A percentile compares a stretch with the other conserved stretches of the same genome.
Evolutionary conservation across 2,888 invertebrate species (phyloP).

Genomic region (Kryphioiulus occultus): DNA sequence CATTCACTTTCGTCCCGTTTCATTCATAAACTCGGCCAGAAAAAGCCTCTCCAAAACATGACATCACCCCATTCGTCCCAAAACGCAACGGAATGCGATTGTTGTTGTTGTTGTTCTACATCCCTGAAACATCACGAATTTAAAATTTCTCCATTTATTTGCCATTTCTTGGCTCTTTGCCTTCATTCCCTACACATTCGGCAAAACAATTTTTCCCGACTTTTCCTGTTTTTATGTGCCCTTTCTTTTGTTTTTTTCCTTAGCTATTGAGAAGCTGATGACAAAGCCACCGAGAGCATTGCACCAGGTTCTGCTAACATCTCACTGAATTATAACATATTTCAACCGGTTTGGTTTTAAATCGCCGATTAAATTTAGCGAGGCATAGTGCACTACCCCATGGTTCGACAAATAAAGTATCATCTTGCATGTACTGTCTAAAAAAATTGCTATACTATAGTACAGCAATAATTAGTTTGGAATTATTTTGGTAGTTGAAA

Average conservation of each 20-base stretch:
- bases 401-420: no score
- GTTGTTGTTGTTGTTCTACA: slow-evolving; percentile 30
- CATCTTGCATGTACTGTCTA: no score
- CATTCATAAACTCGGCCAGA: slow-evolving; percentile 4
- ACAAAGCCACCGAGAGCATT: background rate
- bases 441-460: no score
- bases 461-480: no score
- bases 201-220: slow-evolving; percentile 3
- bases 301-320: background rate
- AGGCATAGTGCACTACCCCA: no score
- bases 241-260: background rate
- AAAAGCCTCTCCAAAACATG: background rate
- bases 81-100: background rate
- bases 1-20: background rate
- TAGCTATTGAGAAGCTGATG: background rate
- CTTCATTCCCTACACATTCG: background rate
- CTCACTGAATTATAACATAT: background rate
- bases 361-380: no score
- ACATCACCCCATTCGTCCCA: background rate
- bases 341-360: no score
- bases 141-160: slow-evolving; percentile 19
- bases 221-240: background rate
- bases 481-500: no score
- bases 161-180: slow-evolving; percentile 2
- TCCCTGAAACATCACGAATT: background rate